Percentiles rank a stretch among this genome's conserved stretches.
phyloP scores from a whole-genome alignment of 2,113 vertebrate genomes.

The Camarhynchus parvulus region DNA sequence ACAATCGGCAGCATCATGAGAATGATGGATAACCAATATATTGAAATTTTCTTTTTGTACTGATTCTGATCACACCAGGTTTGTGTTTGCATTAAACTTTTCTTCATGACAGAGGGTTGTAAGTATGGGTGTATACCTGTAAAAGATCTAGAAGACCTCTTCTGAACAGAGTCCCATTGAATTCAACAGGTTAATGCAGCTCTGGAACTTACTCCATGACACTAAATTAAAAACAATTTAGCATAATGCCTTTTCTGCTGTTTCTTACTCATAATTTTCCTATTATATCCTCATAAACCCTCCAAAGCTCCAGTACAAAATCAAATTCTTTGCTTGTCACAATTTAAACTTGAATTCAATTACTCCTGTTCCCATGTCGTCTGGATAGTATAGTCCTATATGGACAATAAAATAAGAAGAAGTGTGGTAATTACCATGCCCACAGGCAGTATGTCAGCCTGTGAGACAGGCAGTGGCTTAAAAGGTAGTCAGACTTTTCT shows the following conservation, averaged over 20 bases:
- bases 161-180: neutral
- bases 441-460: neutral
- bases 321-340: neutral
- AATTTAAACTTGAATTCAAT: neutral
- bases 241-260: neutral
- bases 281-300: neutral
- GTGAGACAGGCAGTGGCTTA: neutral
- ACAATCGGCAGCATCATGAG: neutral
- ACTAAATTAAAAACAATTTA: neutral
- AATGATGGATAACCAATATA: neutral
- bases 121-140: neutral
- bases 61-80: neutral
- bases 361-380: neutral
- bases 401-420: neutral
- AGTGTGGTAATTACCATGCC: neutral
- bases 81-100: neutral
- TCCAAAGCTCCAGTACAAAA: neutral
- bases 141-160: neutral
- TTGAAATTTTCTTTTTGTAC: neutral
- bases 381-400: neutral
- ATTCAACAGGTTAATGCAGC: neutral
- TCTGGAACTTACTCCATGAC: neutral
- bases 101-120: neutral
- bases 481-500: neutral
- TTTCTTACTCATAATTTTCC: neutral